Base-by-base conservation (phyloP, 2,797 vertebrate genomes). In the Lophotriccus pileatus region DNA sequence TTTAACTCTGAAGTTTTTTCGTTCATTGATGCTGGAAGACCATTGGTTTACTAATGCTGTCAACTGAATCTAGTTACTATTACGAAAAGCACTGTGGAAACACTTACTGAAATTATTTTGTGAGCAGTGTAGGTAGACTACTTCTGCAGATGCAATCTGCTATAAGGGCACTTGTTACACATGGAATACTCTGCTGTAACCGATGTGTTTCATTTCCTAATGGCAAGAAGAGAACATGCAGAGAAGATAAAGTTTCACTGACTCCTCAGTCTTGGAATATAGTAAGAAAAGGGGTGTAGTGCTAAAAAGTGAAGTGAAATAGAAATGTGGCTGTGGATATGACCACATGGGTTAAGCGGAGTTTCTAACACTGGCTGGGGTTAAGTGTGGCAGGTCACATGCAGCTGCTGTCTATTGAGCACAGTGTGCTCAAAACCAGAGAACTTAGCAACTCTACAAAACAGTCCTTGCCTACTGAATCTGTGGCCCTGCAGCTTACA, bases 271-370 rank as follows among this genome's bases (percentile, higher is more conserved):
- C 20, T 60, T 70, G 37, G 34, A 83, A 68, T 74, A 56, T 7
- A 49, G 10, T 32, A 27, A 72, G n/a, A 85, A 85, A 79, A 32
- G 8, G 9, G 32, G 8, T 10, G 8, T 14, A 39, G 37, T 39
- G 32, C 23, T 63, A 47, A 79, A 77, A 89, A n/a, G 19, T 36
- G 24, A 82, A n/a, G 46, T 53, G 17, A 79, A 30, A 67, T 58
- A 73, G 49, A 77, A 87, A 32, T 36, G 23, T 13, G 32, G 15
- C 44, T 68, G 60, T 72, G 64, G 36, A 27, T 3, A 1, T 15
- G 37, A 36, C 23, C 53, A 12, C 0, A 1, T 0, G 1, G 14
- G 14, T 30, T 70, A 27, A 68, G 17, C 47, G 63, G 30, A 14
- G 14, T 68, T 91, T 63, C 49, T 55, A 34, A 34, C 20, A 23